Conservation (phyloP, 2,797 vertebrate genomes). For the Manis crassicaudata region DNA sequence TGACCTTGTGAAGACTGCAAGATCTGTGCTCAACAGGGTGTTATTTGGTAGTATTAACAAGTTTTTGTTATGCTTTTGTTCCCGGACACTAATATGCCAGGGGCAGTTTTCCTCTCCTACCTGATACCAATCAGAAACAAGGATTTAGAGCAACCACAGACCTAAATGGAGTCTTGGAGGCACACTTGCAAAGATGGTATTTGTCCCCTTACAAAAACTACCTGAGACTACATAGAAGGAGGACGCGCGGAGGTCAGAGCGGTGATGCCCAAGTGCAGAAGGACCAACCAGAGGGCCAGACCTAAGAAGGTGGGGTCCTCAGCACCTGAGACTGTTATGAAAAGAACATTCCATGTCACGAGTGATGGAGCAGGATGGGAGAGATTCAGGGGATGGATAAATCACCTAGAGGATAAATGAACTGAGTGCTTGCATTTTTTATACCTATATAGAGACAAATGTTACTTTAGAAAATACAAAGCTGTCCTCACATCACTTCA, state of each 20-base stretch:
- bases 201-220: background rate
- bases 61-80: background rate
- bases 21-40: background rate
- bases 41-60: background rate
- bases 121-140: background rate
- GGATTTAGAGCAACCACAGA: background rate
- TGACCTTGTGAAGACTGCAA: background rate
- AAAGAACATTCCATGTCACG: background rate
- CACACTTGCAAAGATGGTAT: background rate
- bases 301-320: rapidly evolving
- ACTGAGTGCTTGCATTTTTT: background rate
- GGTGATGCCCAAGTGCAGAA: background rate
- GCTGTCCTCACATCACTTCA: background rate
- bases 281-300: background rate
- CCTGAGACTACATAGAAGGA: background rate
- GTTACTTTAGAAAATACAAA: background rate
- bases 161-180: background rate
- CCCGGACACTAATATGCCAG: background rate
- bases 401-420: background rate
- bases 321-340: background rate
- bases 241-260: background rate
- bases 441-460: background rate
- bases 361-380: background rate
- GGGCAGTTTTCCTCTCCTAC: background rate
- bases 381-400: background rate